Conservation (phyloP, 2,797 vertebrate species). For the Micrastur ruficollis region DNA sequence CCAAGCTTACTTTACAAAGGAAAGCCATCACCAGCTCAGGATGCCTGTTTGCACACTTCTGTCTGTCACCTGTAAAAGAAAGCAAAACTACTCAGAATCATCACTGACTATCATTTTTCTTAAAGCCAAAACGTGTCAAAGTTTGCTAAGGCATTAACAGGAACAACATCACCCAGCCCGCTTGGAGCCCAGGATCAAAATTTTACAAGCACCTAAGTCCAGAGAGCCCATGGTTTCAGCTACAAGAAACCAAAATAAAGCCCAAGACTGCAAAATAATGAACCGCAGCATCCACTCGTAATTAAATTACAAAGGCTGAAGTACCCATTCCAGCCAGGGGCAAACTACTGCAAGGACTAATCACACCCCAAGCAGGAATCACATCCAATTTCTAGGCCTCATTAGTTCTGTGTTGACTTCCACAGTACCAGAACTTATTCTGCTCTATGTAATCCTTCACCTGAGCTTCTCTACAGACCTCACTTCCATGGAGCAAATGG, state of each 20-base stretch:
- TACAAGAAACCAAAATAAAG: not conserved
- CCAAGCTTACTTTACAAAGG: constrained; percentile 84
- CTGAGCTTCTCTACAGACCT: not conserved
- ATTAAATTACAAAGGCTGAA: not conserved
- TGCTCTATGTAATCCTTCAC: not conserved
- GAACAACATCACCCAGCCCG: not conserved
- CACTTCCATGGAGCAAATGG: not conserved
- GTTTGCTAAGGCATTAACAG: not conserved
- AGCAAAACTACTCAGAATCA: not conserved
- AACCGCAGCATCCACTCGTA: not conserved
- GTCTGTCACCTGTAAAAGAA: constrained; percentile 12
- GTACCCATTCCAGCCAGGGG: not conserved
- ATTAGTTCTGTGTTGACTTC: not conserved
- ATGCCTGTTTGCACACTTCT: constrained; percentile 40
- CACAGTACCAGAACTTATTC: not conserved
- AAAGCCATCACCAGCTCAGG: constrained; percentile 85
- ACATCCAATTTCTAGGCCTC: not conserved
- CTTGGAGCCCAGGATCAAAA: not conserved
- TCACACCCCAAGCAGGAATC: not conserved
- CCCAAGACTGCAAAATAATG: not conserved
- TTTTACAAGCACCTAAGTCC: not conserved
- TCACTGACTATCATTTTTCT: not conserved
- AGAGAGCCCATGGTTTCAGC: rapidly evolving
- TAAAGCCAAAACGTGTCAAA: not conserved
- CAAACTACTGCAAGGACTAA: not conserved